Evolutionary conservation across 2,888 invertebrate genomes (phyloP), one percentile per base, ranked within the genome.

Genomic region (Tricholauxania praeusta): DNA sequence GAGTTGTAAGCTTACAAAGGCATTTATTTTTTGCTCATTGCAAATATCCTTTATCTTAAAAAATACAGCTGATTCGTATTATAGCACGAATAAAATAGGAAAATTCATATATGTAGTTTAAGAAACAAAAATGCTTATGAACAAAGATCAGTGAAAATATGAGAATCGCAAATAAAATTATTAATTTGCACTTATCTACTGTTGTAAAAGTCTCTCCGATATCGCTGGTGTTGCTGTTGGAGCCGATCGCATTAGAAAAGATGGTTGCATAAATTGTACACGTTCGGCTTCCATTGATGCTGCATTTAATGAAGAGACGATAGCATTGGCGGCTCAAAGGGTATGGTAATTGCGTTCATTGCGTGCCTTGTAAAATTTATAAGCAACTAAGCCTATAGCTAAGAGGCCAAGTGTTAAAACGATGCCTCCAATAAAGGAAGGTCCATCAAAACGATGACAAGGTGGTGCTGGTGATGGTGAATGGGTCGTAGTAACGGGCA

Each of bases 341-440:
- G 95, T 96, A 83, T 95, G 95, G 87, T 96, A 97, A 88, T 95
- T 95, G 79, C 93, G 91, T 86, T 94, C 96, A 73, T 93, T 93
- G 83, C 93, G 92, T 75, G 94, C 93, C 87, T 93, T 94, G 89
- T 96, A 96, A 87, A 96, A 95, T 85, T 95, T 96, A 89, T 93
- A 94, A 52, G 93, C 94, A 82, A 96, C 92, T 87, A 93, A 92
- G 3, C 92, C 92, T 73, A 97, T 93, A 12, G 93, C 95, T 71
- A 95, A 89, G 22, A 96, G 86, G 49, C 95, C 95, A 28, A 93
- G 87, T 12, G 94, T 92, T 73, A 96, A 88, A 47, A 96, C 92
- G 75, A 96, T 96, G 59, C 97, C 97, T 48, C 96, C 96, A 76
- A 94, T 89, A 86, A 94, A 94, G 80, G 94, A 94, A 1, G 93